Evolutionary conservation across 2,797 vertebrate species (phyloP).

Genomic region (Mormyrops attenuatus): DNA sequence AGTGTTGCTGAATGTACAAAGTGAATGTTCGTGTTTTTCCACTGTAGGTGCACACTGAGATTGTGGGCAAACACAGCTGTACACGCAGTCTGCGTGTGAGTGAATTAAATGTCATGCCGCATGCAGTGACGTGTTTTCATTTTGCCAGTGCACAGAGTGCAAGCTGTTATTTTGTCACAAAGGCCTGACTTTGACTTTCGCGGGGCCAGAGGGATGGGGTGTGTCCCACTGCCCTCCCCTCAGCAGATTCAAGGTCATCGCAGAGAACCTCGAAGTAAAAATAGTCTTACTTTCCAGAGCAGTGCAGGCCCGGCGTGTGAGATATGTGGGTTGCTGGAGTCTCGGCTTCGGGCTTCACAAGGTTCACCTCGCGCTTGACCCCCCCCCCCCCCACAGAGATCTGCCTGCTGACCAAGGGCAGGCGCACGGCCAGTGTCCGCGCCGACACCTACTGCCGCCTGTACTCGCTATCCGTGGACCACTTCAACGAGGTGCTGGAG

Average conservation of each 20-base stretch:
- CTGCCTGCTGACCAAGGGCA: constrained; percentile 70
- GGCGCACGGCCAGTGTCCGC: constrained; percentile 69
- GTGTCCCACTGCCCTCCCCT: not conserved
- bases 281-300: not conserved
- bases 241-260: not conserved
- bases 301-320: not conserved
- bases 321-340: not conserved
- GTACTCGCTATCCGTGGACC: constrained; percentile 73
- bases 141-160: constrained; percentile 55
- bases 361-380: not conserved
- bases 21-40: not conserved
- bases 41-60: not conserved
- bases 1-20: not conserved
- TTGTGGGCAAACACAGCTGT: not conserved
- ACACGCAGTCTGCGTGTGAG: not conserved
- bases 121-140: constrained; percentile 47
- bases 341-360: not conserved
- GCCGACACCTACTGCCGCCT: constrained; percentile 74
- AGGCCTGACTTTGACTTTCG: not conserved
- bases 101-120: not conserved
- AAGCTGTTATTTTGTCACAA: not conserved
- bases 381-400: constrained; percentile 55
- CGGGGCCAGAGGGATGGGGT: not conserved
- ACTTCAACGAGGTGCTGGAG: constrained; percentile 76
- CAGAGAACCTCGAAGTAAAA: not conserved